phyloP scores from a whole-genome alignment of 2,113 vertebrate genomes.

The Ceyx cyanopectus region DNA sequence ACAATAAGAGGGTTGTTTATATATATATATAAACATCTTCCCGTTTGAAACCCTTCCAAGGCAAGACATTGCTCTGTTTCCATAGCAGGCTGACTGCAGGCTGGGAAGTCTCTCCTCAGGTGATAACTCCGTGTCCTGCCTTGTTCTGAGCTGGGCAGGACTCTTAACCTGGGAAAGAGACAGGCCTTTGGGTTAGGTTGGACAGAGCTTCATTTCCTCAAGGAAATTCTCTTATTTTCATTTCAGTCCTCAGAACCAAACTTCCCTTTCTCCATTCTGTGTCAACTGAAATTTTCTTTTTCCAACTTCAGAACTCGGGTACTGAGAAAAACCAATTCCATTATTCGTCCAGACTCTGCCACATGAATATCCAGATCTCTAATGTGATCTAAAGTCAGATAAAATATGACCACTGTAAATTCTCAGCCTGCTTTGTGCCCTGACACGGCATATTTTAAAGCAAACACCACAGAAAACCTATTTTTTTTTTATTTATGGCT shows the following conservation, averaged over 20 bases:
- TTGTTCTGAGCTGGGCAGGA: neutral
- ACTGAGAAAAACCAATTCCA: neutral
- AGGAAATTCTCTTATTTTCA: neutral
- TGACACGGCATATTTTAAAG: neutral
- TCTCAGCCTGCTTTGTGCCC: neutral
- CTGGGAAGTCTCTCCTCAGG: no score
- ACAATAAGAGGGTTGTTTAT: neutral
- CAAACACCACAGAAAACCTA: neutral
- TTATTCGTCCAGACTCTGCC: neutral
- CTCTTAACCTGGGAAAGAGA: neutral
- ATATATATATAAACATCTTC: neutral
- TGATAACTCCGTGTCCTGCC: no score
- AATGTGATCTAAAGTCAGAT: neutral
- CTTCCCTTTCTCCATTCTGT: neutral
- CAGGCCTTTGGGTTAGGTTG: neutral
- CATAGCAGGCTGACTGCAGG: neutral
- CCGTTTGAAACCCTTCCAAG: conserved; percentile 49
- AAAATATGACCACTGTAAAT: neutral
- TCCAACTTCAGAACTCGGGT: neutral
- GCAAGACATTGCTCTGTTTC: neutral
- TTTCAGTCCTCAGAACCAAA: neutral
- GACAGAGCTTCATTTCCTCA: neutral
- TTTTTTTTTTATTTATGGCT: neutral
- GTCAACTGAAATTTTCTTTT: neutral
- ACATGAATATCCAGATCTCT: neutral